Base-by-base conservation (phyloP, 2,888 invertebrate genomes). In the Petrolisthes cinctipes region DNA sequence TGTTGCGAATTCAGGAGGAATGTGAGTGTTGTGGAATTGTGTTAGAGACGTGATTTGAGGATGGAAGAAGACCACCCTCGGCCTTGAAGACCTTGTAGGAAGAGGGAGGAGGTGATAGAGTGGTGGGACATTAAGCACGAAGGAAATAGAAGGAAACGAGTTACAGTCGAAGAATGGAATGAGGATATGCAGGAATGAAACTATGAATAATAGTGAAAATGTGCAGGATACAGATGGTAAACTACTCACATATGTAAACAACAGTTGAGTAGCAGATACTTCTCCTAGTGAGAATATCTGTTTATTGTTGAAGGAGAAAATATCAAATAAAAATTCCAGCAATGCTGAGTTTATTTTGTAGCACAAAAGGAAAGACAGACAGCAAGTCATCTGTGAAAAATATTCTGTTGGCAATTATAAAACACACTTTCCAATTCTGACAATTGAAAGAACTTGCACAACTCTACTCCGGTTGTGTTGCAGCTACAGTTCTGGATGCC, bases 301-400 rank as follows among this genome's bases (percentile, higher is more conserved):
- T 2, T 37, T 37, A 37, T 37, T 14, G 61, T 1, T 14, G 61
- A 17, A 61, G 9, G 17, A 17, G 61, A 61, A 61, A 9, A 61
- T 14, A 61, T 61, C 61, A 71, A 71, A 71, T 6, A 71, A 11
- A 6, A 71, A 20, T 6, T 71, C 14, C 71, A 71, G 71, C 6
- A 71, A 71, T 20, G 20, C 71, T 37, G 37, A 71, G 0, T 71
- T 71, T 71, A n/a, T n/a, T 71, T 71, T n/a, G 20, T 71, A 71
- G 71, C 71, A 71, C 71, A 71, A 71, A 37, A 71, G 71, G 71
- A 71, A 71, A 71, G 71, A 71, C 71, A 71, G 4, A 71, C 20
- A 71, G 71, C 20, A 71, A 71, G 71, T 71, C 71, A 71, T 71
- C 6, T 71, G 6, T 71, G 71, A 14, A 71, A 71, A 71, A 71